Evolutionary conservation across 1,140 invertebrate species (phyloP).

Genomic region (Acyrthosiphon pisum): DNA sequence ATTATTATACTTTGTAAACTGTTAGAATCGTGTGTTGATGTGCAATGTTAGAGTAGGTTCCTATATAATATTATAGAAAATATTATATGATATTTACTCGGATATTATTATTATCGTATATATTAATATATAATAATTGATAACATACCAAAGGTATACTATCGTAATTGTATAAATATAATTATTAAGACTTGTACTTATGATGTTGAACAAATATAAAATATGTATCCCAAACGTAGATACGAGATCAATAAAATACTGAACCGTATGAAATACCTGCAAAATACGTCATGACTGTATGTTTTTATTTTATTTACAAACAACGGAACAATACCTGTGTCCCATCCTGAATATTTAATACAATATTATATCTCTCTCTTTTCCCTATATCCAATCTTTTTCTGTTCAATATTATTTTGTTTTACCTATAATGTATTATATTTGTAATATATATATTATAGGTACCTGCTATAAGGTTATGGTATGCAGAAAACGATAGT

Average conservation of each 20-base stretch:
- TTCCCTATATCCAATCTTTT: background rate
- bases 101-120: background rate
- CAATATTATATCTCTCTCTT: background rate
- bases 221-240: conserved; percentile 12
- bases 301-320: background rate
- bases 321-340: background rate
- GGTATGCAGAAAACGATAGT: background rate
- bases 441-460: too few species aligned
- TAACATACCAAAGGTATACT: conserved; percentile 37
- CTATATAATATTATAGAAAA: background rate
- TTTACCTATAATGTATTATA: too few species aligned
- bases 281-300: background rate
- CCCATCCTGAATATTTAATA: too few species aligned
- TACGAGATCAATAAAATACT: background rate
- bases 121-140: conserved; percentile 28
- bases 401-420: background rate
- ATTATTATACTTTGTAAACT: conserved; percentile 28
- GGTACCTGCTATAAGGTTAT: too few species aligned
- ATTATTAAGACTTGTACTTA: background rate
- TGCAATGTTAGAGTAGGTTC: conserved; percentile 49
- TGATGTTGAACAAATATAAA: background rate
- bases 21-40: conserved; percentile 49
- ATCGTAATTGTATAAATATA: conserved; percentile 35
- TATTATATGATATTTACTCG: conserved; percentile 2
- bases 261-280: background rate